Evolutionary conservation across 2,888 invertebrate species (phyloP).

Genomic region (Norana najaformis): DNA sequence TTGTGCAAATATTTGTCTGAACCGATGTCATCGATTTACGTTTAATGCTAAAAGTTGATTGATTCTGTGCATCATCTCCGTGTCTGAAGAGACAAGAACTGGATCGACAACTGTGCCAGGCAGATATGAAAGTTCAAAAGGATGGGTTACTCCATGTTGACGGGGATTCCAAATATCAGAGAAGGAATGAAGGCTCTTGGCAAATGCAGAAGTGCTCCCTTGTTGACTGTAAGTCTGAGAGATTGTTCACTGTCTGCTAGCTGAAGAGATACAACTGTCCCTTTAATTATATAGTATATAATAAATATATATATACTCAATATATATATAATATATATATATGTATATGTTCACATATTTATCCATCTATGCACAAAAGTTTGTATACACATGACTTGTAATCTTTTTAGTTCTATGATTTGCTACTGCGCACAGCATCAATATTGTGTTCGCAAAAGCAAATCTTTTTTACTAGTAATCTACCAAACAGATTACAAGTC

Average conservation of each 20-base stretch:
- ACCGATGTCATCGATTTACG: background rate
- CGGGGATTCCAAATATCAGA: background rate
- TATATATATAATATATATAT: background rate
- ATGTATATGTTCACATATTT: background rate
- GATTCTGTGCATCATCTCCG: background rate
- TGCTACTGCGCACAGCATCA: no score
- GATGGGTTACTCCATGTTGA: conserved; percentile 13
- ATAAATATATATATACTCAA: background rate
- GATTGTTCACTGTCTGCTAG: background rate
- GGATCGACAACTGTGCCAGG: background rate
- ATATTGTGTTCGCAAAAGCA: no score
- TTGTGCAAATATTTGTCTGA: background rate
- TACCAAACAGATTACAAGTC: no score
- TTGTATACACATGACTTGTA: no score
- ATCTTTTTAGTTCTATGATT: no score
- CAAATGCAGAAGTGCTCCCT: background rate
- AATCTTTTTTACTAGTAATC: no score
- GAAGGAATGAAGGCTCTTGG: background rate
- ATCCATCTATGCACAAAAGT: background rate
- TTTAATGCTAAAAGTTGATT: background rate
- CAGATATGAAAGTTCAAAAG: conserved; percentile 13
- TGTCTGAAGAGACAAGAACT: background rate
- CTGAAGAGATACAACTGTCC: background rate
- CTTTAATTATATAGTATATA: background rate
- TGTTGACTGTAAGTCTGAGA: background rate